Evolutionary conservation across 2,797 vertebrate genomes (phyloP), one percentile per base, ranked within the genome.

Genomic region (Pipistrellus nathusii): DNA sequence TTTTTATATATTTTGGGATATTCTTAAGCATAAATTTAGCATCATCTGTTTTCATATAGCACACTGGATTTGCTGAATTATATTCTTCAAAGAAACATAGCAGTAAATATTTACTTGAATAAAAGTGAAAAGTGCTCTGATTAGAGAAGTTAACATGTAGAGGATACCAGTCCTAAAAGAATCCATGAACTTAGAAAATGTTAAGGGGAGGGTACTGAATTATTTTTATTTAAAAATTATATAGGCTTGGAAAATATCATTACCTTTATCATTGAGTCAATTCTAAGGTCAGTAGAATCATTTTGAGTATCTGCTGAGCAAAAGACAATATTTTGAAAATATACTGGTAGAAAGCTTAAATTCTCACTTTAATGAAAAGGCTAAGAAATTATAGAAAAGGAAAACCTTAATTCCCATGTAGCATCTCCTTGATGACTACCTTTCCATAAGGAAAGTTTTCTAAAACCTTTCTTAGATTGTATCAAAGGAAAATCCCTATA

Each of bases 311-410:
- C 32, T 90, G 21, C 18, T 88, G 21, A 87, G 59, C 66, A 78
- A 75, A 84, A 25, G 38, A 71, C 62, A 94, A 20, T 78, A 85
- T 94, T 94, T 53, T 66, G 66, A 95, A 13, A 93, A 69, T 73
- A 82, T 59, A 59, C 57, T 59, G 57, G 57, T 78, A 77, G 25
- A 62, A 95, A 90, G 38, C 55, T 89, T 84, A 14, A 86, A 84
- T 88, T 94, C 69, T 75, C 6, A 66, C 35, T 80, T 85, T 85
- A 82, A 32, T 82, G 21, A 72, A 91, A 95, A 93, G 6, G 8
- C 44, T 95, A 44, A 88, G 55, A 30, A n/a, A 10, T 90, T 92
- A 64, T 25, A 72, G 41, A 77, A 64, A 91, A 83, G 87, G 21
- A n/a, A 84, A 78, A 30, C 25, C 30, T 68, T 23, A 81, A 12